Evolutionary conservation across 1,140 invertebrate species (phyloP), one percentile per base, ranked within the genome.

Genomic region (Thaumatotibia leucotreta): DNA sequence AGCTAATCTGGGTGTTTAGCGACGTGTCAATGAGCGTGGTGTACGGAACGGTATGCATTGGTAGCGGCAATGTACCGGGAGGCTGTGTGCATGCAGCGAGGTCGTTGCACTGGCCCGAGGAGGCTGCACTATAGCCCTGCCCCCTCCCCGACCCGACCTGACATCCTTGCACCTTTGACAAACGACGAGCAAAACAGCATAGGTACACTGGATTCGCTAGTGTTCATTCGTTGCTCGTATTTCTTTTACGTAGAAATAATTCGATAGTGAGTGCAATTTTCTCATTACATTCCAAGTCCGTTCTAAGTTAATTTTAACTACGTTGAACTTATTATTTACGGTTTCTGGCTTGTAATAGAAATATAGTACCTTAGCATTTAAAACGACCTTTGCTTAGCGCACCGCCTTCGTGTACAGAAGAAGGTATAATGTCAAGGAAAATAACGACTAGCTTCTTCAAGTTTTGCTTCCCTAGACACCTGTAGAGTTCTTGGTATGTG

Each of bases 61-160:
- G 76, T 66, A 63, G 31, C 68, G 63, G 35, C 69, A 66, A 63
- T 64, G 67, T 63, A 65, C 52, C 62, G 69, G 45, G 70, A 84
- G 78, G 75, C 76, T 82, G 77, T 67, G n/a, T n/a, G n/a, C n/a
- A n/a, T n/a, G 80, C 79, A 73, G 69, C 67, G 81, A 79, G 86
- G 86, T 89, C 86, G 80, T 80, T 87, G 86, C 75, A 78, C 82
- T 68, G 65, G n/a, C 72, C 76, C 68, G 76, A 80, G 82, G 77
- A 84, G 72, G 75, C 79, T 84, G 83, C 83, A 82, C 80, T 80
- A 74, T 73, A 76, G 72, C 78, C 73, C 77, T 75, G 75, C 61
- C 76, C 74, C 65, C 68, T 76, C 61, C 69, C 63, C 67, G 64
- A 66, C 74, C 66, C 73, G 68, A 82, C 76, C 74, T 73, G 66